Conservation (phyloP, 2,888 invertebrate genomes). For the Drosophila pegasa region DNA sequence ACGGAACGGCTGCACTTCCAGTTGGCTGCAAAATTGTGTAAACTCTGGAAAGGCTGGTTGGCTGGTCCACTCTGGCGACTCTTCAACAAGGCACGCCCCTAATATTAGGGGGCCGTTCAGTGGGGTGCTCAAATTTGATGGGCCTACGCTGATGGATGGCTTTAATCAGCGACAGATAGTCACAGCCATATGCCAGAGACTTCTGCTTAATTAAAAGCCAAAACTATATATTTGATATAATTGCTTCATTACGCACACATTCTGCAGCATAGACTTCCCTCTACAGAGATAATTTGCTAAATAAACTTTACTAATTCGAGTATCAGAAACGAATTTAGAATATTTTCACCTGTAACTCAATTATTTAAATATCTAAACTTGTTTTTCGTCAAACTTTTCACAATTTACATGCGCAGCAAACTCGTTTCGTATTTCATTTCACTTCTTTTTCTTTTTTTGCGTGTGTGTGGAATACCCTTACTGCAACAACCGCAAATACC, state of each 20-base stretch:
- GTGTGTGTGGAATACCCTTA: neutral
- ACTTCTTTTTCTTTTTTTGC: neutral
- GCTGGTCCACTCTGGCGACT: slow-evolving; percentile 13
- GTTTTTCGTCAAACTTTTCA: neutral
- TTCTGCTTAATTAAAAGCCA: neutral
- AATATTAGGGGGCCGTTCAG: slow-evolving; percentile 46
- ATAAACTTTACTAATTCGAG: neutral
- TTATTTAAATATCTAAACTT: neutral
- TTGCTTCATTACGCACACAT: neutral
- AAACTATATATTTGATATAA: neutral
- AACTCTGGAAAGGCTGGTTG: slow-evolving; percentile 31
- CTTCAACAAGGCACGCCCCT: slow-evolving; percentile 17
- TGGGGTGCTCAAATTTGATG: slow-evolving; percentile 67
- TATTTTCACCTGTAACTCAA: neutral
- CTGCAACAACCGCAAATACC: slow-evolving; percentile 25
- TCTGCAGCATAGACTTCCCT: no score
- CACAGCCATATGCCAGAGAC: neutral
- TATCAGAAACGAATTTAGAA: neutral
- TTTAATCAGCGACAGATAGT: slow-evolving; percentile 37
- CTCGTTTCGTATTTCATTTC: slow-evolving; percentile 11
- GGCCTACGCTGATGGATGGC: slow-evolving; percentile 50
- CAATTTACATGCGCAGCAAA: slow-evolving; percentile 6
- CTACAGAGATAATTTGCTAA: neutral
- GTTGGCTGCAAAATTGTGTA: slow-evolving; percentile 27
- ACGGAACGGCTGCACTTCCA: slow-evolving; percentile 23